Evolutionary conservation across 1,140 invertebrate genomes (phyloP).

Genomic region (Megathymus violae): DNA sequence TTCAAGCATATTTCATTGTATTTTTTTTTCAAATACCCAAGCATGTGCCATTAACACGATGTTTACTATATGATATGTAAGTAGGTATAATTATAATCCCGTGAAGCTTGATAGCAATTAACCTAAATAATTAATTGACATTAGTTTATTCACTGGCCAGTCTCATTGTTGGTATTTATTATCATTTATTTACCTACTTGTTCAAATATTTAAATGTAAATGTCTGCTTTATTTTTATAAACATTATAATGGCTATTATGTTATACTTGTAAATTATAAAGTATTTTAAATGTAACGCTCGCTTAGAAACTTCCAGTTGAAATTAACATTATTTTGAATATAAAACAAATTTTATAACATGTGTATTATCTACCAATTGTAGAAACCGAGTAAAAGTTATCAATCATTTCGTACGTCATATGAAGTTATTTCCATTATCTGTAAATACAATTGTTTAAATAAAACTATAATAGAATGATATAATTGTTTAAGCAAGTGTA

Average conservation of each 20-base stretch:
- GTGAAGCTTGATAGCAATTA: constrained; percentile 19
- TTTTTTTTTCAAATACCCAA: too few species aligned
- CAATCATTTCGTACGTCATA: not conserved
- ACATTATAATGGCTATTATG: too few species aligned
- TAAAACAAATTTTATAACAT: not conserved
- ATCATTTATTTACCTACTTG: not conserved
- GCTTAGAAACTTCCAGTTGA: too few species aligned
- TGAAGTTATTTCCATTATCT: not conserved
- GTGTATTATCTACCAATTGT: not conserved
- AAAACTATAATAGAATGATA: constrained; percentile 15
- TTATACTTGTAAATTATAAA: too few species aligned
- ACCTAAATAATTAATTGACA: constrained; percentile 43
- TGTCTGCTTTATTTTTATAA: too few species aligned
- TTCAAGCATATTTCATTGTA: too few species aligned
- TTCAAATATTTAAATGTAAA: too few species aligned
- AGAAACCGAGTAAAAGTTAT: not conserved
- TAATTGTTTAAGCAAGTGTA: constrained; percentile 36
- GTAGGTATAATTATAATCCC: too few species aligned
- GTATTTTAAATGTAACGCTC: too few species aligned
- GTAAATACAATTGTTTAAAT: not conserved
- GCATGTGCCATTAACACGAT: too few species aligned
- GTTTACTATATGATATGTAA: too few species aligned
- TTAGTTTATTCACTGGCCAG: not conserved
- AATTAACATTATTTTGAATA: too few species aligned
- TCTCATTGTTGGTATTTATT: not conserved